Percentiles rank a stretch among this genome's conserved stretches.
These are phyloP conservation scores for Myiagra hebetior DNA, from an alignment of 2,113 vertebrate species.

Conservation along the genomic window DNA sequence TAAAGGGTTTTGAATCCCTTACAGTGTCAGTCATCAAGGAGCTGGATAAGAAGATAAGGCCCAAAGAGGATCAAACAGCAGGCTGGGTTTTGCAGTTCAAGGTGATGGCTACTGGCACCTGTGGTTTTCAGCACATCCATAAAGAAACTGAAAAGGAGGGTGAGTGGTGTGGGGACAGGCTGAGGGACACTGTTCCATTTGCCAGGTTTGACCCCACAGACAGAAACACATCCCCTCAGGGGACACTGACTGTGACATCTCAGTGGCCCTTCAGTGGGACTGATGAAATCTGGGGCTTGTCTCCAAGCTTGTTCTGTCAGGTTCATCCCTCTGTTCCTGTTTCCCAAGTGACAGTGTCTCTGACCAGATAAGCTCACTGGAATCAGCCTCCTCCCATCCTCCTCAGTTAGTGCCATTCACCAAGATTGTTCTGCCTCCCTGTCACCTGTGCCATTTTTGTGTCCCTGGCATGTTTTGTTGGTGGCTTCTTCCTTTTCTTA, in stretches of 20 bases:
- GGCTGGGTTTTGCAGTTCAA: background rate
- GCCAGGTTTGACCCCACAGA: background rate
- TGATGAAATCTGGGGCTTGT: accelerated
- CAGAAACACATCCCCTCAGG: background rate
- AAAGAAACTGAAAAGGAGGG: background rate
- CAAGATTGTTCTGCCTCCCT: background rate
- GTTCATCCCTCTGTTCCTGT: background rate
- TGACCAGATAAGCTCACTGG: background rate
- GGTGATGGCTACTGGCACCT: background rate
- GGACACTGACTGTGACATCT: background rate
- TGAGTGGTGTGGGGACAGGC: background rate
- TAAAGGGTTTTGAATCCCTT: background rate
- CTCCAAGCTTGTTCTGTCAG: background rate
- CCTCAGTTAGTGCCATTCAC: accelerated
- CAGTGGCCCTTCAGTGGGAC: accelerated
- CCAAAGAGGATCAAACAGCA: background rate
- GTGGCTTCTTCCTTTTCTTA: background rate
- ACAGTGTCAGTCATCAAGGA: background rate
- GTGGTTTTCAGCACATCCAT: background rate
- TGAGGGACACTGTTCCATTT: background rate
- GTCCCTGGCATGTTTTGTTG: background rate
- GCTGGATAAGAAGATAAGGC: background rate
- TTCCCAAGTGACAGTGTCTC: background rate
- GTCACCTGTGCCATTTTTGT: background rate
- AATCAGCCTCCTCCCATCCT: background rate